phyloP scores from a whole-genome alignment of 2,888 invertebrate species.

The Drosophila buzzatii region DNA sequence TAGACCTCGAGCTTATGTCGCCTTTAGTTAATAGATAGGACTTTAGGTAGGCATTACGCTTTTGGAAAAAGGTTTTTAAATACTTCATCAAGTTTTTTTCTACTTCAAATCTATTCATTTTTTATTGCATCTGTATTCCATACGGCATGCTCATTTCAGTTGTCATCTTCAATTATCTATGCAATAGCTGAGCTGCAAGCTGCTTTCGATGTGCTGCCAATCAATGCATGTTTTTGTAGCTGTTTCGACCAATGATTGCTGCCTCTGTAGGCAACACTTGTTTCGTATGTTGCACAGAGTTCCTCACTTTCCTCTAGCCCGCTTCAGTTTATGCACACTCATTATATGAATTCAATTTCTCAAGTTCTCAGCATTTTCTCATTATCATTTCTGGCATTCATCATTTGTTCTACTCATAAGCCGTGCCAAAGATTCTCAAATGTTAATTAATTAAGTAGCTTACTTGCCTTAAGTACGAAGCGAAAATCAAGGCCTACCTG shows the following conservation, averaged over 20 bases:
- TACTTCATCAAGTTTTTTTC: background rate
- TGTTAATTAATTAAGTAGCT: constrained; percentile 10
- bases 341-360: background rate
- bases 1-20: no score
- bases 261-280: background rate
- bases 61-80: background rate
- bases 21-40: no score
- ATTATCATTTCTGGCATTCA: background rate
- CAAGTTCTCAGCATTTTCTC: background rate
- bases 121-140: fast-evolving
- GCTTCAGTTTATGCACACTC: background rate
- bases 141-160: background rate
- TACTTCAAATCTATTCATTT: background rate
- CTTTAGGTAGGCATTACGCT: no score
- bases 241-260: background rate
- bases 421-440: background rate
- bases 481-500: constrained; percentile 17
- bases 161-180: background rate
- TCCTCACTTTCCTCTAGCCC: background rate
- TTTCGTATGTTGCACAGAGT: background rate
- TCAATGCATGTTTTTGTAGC: background rate
- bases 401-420: background rate
- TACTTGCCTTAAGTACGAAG: background rate
- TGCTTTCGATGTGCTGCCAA: background rate
- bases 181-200: background rate